Base-by-base conservation (phyloP, 2,113 vertebrate species). In the Phrynosoma platyrhinos region DNA sequence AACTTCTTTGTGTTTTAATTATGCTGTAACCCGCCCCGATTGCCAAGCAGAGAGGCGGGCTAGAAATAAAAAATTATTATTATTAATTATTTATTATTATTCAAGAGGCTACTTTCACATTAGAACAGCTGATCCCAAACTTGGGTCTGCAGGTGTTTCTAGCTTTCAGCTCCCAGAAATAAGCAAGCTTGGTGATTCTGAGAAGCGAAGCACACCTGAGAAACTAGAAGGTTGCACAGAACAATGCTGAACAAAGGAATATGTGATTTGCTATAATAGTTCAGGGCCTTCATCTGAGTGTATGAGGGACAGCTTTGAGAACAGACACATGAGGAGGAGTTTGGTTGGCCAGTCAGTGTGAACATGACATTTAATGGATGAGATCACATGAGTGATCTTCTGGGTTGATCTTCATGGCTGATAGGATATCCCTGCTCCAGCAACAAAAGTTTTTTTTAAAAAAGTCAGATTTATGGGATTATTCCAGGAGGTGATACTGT, bases 351-450 rank as follows among this genome's bases (percentile, higher is more conserved):
- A 66, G 25, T 66, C 80, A 83, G 89, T 89, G 62, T 82, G 27
- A 90, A 21, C 25, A 68, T 75, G 4, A 1, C 87, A 91, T 83
- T 83, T 89, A 87, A 52, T 76, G 69, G 55, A 40, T 85, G 78
- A 5, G 23, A 40, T 89, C 69, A 76, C 83, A 82, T 3, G 76
- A 78, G 55, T 91, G 87, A 72, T 68, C 86, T 92, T 87, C 79
- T 88, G 32, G 1, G 58, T 52, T 88, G 91, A 85, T 92, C 13
- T 90, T 93, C 89, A 91, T 42, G 88, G 87, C 64, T 85, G 88
- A 93, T 85, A 87, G 86, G 77, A 53, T 42, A 84, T n/a, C 88
- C 80, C 84, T 55, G 71, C 18, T 89, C 21, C 62, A 74, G 69
- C 12, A 88, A 84, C 74, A 62, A 36, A 75, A 30, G 23, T 25